Evolutionary conservation across 30 jellyfish, hydroid and myxozoan species (phyloP).

Genomic region (Catostylus mosaicus): DNA sequence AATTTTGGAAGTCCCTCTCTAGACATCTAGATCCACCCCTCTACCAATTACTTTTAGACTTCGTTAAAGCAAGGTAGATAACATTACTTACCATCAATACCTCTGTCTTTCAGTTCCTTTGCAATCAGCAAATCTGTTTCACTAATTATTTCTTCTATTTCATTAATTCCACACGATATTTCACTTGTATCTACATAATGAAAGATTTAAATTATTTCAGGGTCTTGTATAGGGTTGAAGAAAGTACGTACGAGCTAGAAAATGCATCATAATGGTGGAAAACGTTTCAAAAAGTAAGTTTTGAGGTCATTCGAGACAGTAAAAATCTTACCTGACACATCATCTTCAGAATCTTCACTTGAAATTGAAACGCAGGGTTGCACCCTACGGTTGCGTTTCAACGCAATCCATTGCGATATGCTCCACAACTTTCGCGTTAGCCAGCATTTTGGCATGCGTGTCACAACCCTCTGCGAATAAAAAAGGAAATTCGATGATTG

Average conservation of each 20-base stretch:
- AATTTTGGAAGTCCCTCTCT: too few relatives aligned
- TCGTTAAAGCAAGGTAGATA: not conserved
- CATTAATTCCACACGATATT: not conserved
- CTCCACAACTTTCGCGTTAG: not conserved
- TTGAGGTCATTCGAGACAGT: not conserved
- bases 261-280: not conserved
- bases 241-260: not conserved
- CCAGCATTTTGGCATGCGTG: not conserved
- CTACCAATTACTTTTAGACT: not conserved
- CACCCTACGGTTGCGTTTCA: not conserved
- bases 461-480: not conserved
- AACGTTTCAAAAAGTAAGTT: not conserved
- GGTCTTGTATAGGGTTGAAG: not conserved
- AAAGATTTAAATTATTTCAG: not conserved
- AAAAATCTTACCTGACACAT: not conserved
- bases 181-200: not conserved
- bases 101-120: not conserved
- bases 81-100: not conserved
- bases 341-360: not conserved
- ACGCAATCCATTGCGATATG: too few relatives aligned
- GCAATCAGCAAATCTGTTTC: not conserved
- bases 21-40: not conserved
- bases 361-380: not conserved
- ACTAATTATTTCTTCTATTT: not conserved
- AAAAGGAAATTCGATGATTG: not conserved